These are phyloP conservation scores for Tetanocera ferruginea DNA, from an alignment of 2,888 invertebrate species.

Conservation along the genomic window DNA sequence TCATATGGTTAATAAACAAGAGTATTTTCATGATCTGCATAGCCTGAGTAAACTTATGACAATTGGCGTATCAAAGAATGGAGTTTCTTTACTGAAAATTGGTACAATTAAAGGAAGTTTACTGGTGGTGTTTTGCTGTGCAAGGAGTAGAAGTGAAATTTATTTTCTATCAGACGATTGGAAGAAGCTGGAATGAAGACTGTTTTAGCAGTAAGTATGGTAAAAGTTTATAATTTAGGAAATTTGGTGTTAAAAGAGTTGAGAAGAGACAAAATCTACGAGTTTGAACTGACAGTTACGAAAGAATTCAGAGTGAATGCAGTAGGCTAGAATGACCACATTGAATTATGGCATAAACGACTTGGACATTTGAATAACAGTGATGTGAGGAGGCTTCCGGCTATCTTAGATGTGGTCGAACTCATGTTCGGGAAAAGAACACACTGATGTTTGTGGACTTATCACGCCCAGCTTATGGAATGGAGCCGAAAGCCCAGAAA, in stretches of 20 bases:
- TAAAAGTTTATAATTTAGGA: neutral
- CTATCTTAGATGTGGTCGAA: too few relatives aligned
- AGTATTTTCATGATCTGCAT: neutral
- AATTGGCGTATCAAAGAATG: neutral
- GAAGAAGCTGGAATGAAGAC: slow-evolving; percentile 5
- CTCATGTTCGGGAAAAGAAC: too few relatives aligned
- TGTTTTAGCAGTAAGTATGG: neutral
- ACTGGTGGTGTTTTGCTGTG: neutral
- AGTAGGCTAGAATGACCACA: neutral
- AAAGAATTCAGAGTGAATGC: neutral
- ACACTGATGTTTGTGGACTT: too few relatives aligned
- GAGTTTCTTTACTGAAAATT: neutral
- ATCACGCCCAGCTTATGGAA: too few relatives aligned
- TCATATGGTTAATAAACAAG: too few relatives aligned
- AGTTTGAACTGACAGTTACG: neutral
- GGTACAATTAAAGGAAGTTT: neutral
- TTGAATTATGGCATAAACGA: neutral
- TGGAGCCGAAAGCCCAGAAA: too few relatives aligned
- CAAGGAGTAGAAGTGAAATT: neutral
- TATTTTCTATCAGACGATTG: neutral
- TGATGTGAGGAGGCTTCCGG: neutral
- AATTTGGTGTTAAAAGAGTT: neutral
- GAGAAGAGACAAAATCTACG: neutral
- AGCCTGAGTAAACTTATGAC: neutral
- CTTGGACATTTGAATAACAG: too few relatives aligned